Percentiles rank a stretch among this genome's conserved stretches.
phyloP scores from a whole-genome alignment of 2,888 invertebrate species.

The Slavum lentiscoides region DNA sequence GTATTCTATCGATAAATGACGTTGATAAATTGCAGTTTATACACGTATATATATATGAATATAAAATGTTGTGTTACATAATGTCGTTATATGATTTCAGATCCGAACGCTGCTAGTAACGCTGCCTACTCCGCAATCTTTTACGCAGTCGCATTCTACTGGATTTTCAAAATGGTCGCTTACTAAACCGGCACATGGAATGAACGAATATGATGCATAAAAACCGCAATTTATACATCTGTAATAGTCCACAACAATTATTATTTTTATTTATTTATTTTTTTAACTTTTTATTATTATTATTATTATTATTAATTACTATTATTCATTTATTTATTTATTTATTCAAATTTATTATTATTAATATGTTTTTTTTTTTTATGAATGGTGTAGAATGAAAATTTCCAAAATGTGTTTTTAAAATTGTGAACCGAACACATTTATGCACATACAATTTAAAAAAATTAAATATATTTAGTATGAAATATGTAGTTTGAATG shows the following conservation, averaged over 20 bases:
- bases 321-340: background rate
- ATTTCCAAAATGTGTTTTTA: background rate
- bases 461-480: too few species aligned
- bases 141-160: conserved; percentile 20
- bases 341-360: too few species aligned
- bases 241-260: conserved; percentile 10
- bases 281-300: too few species aligned
- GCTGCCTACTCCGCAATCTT: background rate
- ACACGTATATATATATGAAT: background rate
- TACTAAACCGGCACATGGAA: conserved; percentile 2
- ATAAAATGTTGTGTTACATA: too few species aligned
- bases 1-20: too few species aligned
- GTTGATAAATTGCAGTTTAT: too few species aligned
- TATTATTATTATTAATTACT: too few species aligned
- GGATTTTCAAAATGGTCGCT: conserved; percentile 29
- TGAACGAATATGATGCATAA: background rate
- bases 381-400: conserved; percentile 7
- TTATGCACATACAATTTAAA: too few species aligned
- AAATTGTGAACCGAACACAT: too few species aligned
- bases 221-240: background rate
- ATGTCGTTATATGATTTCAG: conserved; percentile 27
- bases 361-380: too few species aligned
- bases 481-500: too few species aligned
- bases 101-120: conserved; percentile 35
- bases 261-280: background rate